Percentiles rank a stretch among this genome's conserved stretches.
Evolutionary conservation across 2,113 vertebrate genomes (phyloP).

Genomic region (Passerina amoena): DNA sequence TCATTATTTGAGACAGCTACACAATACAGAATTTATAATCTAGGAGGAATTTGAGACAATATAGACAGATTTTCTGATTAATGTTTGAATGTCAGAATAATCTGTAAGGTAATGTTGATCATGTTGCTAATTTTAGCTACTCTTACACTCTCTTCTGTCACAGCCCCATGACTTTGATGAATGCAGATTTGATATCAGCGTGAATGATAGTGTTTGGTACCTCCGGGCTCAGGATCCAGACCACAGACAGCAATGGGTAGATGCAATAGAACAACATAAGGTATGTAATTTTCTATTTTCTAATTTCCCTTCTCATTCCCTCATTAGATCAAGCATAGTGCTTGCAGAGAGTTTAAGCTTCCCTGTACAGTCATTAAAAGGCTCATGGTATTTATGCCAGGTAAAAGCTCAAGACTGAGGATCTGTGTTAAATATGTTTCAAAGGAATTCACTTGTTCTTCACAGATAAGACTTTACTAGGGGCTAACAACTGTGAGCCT

Average conservation of each 20-base stretch:
- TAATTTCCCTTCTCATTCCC: background rate
- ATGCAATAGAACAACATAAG: slow-evolving; percentile 95
- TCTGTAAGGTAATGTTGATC: background rate
- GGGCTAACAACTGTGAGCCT: background rate
- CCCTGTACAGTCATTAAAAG: background rate
- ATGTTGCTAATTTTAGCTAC: background rate
- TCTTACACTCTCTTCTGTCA: slow-evolving; percentile 5
- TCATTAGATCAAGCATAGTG: background rate
- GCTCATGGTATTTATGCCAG: background rate
- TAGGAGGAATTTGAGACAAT: background rate
- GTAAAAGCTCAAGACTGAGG: background rate
- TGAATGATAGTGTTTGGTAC: slow-evolving; percentile 98
- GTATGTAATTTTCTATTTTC: slow-evolving; percentile 65
- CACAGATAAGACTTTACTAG: background rate
- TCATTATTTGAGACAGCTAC: background rate
- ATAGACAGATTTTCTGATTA: background rate
- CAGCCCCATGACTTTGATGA: slow-evolving; percentile 99
- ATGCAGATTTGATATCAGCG: slow-evolving; percentile 97
- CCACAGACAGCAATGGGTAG: slow-evolving; percentile 93
- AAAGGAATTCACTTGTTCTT: background rate
- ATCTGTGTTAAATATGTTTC: background rate
- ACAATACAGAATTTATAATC: background rate
- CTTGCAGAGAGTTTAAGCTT: background rate
- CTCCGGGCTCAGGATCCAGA: slow-evolving; percentile 92
- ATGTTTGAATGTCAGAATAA: background rate